Percentiles rank a stretch among this genome's conserved stretches.
Conservation (phyloP, 2,797 vertebrate genomes). For the Echeneis naucrates region DNA sequence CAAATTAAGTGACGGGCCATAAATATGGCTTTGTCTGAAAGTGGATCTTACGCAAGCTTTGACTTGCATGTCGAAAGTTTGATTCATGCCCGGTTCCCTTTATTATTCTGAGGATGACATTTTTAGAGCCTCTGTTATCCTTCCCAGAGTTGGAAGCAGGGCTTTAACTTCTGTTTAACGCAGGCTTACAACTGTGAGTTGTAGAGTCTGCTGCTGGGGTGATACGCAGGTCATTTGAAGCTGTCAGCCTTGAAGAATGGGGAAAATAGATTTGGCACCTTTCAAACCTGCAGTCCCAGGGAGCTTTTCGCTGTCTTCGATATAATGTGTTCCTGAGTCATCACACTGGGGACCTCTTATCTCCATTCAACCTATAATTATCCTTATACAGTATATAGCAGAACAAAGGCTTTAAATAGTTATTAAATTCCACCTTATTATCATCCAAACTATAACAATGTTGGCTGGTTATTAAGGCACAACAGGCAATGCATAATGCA, state of each 20-base stretch:
- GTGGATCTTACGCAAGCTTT: conserved; percentile 25
- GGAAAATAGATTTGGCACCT: conserved; percentile 1
- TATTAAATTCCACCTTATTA: conserved; percentile 21
- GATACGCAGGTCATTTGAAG: conserved; percentile 9
- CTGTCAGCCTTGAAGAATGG: conserved; percentile 11
- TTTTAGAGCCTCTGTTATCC: conserved; percentile 48
- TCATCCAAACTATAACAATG: not conserved
- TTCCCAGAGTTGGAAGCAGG: conserved; percentile 23
- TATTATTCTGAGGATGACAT: conserved; percentile 43
- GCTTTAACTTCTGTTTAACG: conserved; percentile 34
- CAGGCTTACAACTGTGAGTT: conserved; percentile 16
- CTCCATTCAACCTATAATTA: conserved; percentile 35
- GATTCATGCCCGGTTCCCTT: conserved; percentile 36
- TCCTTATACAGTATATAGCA: not conserved
- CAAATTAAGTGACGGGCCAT: conserved; percentile 30
- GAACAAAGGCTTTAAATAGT: conserved; percentile 39
- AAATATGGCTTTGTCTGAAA: conserved; percentile 42
- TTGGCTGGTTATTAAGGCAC: not conserved
- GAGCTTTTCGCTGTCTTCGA: conserved; percentile 15
- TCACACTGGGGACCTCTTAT: conserved; percentile 28
- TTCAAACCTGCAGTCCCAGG: conserved; percentile 13
- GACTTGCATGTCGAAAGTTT: conserved; percentile 43
- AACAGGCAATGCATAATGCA: not conserved
- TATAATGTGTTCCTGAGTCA: conserved; percentile 26
- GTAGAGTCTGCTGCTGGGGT: not conserved